Evolutionary conservation across 2,113 vertebrate species (phyloP).

Genomic region (Grammomys surdaster): DNA sequence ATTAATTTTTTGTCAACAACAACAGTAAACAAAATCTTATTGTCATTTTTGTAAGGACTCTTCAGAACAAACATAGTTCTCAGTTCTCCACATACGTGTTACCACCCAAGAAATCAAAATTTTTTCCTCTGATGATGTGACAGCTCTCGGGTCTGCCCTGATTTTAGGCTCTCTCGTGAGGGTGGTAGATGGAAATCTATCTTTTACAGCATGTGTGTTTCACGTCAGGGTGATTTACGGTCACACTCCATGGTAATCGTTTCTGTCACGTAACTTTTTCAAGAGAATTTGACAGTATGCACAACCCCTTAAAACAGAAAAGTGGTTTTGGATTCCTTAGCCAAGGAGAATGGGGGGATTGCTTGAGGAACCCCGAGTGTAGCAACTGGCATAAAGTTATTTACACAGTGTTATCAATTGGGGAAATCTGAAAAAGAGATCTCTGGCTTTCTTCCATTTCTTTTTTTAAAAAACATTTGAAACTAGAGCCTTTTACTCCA

Average conservation of each 20-base stretch:
- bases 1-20: slow-evolving; percentile 68
- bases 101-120: slow-evolving; percentile 56
- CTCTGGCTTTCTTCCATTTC: slow-evolving; percentile 54
- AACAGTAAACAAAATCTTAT: slow-evolving; percentile 72
- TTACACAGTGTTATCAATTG: neutral
- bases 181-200: slow-evolving; percentile 41
- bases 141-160: slow-evolving; percentile 39
- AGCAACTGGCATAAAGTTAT: neutral
- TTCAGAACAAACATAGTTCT: slow-evolving; percentile 15
- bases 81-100: slow-evolving; percentile 44
- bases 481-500: neutral
- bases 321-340: slow-evolving; percentile 24
- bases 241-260: slow-evolving; percentile 62
- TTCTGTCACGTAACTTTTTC: slow-evolving; percentile 56
- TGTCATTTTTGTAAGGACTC: slow-evolving; percentile 59
- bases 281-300: slow-evolving; percentile 66
- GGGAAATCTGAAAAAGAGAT: slow-evolving; percentile 39
- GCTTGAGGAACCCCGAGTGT: neutral
- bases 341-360: neutral
- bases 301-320: slow-evolving; percentile 56
- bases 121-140: slow-evolving; percentile 18
- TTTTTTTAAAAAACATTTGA: slow-evolving; percentile 38
- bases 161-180: slow-evolving; percentile 15
- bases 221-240: slow-evolving; percentile 52
- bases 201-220: slow-evolving; percentile 30